Percentiles rank a stretch among this genome's conserved stretches.
Conservation (phyloP, 2,888 invertebrate genomes). For the Aproaerema taeniolella region DNA sequence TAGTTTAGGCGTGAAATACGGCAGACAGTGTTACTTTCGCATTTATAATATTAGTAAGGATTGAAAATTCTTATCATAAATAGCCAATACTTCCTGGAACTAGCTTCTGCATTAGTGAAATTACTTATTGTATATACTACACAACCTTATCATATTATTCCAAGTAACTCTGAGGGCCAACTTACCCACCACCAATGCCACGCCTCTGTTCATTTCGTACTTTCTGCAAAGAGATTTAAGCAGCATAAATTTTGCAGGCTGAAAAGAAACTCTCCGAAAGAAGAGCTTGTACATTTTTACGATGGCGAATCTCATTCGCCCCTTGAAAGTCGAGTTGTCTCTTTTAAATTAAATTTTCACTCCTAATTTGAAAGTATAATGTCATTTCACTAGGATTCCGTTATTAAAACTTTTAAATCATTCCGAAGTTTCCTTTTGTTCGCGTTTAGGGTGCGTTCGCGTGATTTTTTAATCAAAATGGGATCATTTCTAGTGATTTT, state of each 20-base stretch:
- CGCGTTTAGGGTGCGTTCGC: constrained; percentile 55
- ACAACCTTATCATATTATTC: no score
- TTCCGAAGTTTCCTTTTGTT: constrained; percentile 64
- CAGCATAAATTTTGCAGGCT: constrained; percentile 69
- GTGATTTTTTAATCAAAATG: constrained; percentile 77
- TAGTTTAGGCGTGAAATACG: no score
- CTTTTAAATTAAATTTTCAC: constrained; percentile 79
- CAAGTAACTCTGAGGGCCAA: no score
- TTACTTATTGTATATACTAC: no score
- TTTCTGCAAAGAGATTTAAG: constrained; percentile 72
- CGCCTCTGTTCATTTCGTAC: no score
- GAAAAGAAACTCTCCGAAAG: constrained; percentile 73
- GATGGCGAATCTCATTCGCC: constrained; percentile 69
- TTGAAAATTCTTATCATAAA: no score
- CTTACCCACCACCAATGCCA: no score
- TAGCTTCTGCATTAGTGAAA: no score
- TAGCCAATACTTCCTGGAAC: no score
- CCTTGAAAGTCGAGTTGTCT: constrained; percentile 69
- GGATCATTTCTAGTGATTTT: constrained; percentile 75
- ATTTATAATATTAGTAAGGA: no score
- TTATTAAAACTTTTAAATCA: constrained; percentile 79
- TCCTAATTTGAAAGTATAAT: constrained; percentile 79
- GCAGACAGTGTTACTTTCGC: no score
- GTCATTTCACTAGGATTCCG: constrained; percentile 77
- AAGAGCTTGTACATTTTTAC: constrained; percentile 75